These are phyloP conservation scores for Heliconius ismenius DNA, from an alignment of 2,888 invertebrate species.

Conservation along the genomic window DNA sequence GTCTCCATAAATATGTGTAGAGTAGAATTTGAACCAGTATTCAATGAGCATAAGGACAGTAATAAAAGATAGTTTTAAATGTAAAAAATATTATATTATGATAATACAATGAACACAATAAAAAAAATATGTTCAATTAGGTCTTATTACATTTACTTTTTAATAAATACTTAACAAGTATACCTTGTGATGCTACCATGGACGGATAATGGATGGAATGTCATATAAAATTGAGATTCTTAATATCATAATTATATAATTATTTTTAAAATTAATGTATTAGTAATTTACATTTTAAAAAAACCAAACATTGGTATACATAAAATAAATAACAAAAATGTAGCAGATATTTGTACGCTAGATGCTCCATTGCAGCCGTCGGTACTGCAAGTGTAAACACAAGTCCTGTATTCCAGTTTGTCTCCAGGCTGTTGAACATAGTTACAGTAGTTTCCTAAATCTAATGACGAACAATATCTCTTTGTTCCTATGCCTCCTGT, in stretches of 20 bases:
- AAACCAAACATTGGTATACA: constrained; percentile 27
- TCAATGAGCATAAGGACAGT: no score
- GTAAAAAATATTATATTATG: neutral
- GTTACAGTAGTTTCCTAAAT: constrained; percentile 94
- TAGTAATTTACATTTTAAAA: neutral
- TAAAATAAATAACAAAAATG: constrained; percentile 42
- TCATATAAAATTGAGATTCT: constrained; percentile 25
- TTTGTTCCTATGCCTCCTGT: constrained; percentile 94
- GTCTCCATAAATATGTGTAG: no score
- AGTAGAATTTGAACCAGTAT: no score
- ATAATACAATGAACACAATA: neutral
- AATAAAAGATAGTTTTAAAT: no score
- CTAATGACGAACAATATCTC: constrained; percentile 91
- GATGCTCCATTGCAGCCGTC: constrained; percentile 91
- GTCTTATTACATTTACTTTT: neutral
- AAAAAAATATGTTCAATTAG: neutral
- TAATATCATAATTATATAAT: neutral
- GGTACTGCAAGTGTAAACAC: constrained; percentile 91
- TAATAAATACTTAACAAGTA: constrained; percentile 9
- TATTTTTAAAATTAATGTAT: neutral
- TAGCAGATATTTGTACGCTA: constrained; percentile 51
- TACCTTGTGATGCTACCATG: constrained; percentile 17
- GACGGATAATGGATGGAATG: constrained; percentile 26
- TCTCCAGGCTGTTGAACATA: constrained; percentile 94
- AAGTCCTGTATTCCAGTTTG: constrained; percentile 90